Evolutionary conservation across 2,888 invertebrate species (phyloP), one percentile per base, ranked within the genome.

Genomic region (Reticulitermes lucifugus): DNA sequence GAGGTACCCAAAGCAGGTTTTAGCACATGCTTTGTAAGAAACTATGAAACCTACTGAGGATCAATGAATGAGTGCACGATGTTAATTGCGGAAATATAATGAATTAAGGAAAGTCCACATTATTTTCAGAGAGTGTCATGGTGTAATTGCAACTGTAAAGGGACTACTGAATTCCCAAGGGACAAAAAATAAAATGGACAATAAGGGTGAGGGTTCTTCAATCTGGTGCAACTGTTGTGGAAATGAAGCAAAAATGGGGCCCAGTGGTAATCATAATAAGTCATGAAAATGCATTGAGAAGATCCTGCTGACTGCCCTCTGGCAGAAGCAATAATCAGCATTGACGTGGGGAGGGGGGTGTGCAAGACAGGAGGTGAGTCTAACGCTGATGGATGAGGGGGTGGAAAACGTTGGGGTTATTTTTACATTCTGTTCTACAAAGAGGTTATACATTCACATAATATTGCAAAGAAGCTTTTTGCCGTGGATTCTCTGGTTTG

Each of bases 351-450:
- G 79, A 35, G 35, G 35, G 35, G 55, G 60, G 59, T 21, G 7
- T 35, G 59, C 18, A 22, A 80, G 80, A 79, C 46, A 80, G 80
- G 80, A 80, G 80, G 83, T 46, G 71, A 83, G 71, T n/a, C 83
- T 83, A 83, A 83, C 73, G 41, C 83, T 83, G 83, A 83, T 83
- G 83, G 83, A 83, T 83, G 83, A 83, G 83, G 83, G 59, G 83
- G 83, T 55, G 75, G 83, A 73, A 25, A 51, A 51, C 46, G 25
- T 46, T 79, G 29, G 79, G 25, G 46, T 80, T 14, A 80, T 80
- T 80, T 80, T 80, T 80, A 80, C 59, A 80, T 80, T 80, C 80
- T 59, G 60, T 35, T 12, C 65, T 65, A 65, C 65, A 65, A 65
- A 65, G 6, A 41, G 41, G 73, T 35, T 73, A 29, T 73, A 6